These are phyloP conservation scores for Parochlus steinenii DNA, from an alignment of 2,888 invertebrate species.

Conservation along the genomic window DNA sequence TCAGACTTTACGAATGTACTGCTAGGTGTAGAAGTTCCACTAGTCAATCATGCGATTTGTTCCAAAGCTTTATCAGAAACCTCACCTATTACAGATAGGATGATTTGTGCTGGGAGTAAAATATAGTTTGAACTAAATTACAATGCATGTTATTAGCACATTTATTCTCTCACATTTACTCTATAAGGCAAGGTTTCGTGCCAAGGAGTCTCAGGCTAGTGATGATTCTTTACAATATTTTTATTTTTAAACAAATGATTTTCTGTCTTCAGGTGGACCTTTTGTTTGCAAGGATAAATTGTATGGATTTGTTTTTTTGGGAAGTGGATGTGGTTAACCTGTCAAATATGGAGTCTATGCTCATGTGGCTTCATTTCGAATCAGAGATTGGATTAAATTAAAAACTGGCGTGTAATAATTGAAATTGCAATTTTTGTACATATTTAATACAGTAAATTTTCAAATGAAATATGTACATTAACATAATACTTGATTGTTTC, in stretches of 20 bases:
- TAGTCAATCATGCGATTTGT: slow-evolving; percentile 34
- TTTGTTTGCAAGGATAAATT: slow-evolving; percentile 22
- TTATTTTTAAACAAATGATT: too few relatives aligned
- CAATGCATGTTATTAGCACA: too few relatives aligned
- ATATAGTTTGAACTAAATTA: slow-evolving; percentile 39
- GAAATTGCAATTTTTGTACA: too few relatives aligned
- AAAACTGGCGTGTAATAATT: too few relatives aligned
- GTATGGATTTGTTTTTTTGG: slow-evolving; percentile 34
- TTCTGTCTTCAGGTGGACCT: too few relatives aligned
- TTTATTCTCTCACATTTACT: too few relatives aligned
- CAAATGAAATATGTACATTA: too few relatives aligned
- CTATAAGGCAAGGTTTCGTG: slow-evolving; percentile 38
- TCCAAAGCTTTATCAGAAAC: slow-evolving; percentile 31
- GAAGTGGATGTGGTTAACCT: slow-evolving; percentile 33
- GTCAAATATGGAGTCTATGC: slow-evolving; percentile 35
- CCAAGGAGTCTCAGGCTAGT: slow-evolving; percentile 26
- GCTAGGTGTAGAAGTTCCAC: slow-evolving; percentile 37
- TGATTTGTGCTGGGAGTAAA: slow-evolving; percentile 42
- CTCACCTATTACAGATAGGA: slow-evolving; percentile 33
- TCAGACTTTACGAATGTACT: slow-evolving; percentile 22
- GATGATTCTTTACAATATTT: slow-evolving; percentile 18
- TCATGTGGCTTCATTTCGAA: slow-evolving; percentile 24
- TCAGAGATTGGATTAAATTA: slow-evolving; percentile 26
- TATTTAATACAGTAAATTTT: too few relatives aligned
- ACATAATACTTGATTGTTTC: too few relatives aligned